These are phyloP conservation scores for Eupithecia exiguata DNA, from an alignment of 2,888 invertebrate species.

Conservation along the genomic window DNA sequence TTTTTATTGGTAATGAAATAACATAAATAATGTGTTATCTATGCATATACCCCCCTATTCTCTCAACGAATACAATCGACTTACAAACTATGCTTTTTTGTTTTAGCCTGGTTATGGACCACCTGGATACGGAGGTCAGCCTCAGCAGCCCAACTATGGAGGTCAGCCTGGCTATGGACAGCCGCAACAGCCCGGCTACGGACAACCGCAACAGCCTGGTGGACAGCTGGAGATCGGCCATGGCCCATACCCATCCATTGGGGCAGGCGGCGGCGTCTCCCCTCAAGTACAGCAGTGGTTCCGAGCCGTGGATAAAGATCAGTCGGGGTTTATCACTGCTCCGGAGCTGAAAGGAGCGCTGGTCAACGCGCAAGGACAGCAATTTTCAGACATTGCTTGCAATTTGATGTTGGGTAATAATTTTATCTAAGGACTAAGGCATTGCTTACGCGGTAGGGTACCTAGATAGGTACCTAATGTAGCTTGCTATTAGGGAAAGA, in stretches of 20 bases:
- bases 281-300: constrained; percentile 95
- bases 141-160: constrained; percentile 52
- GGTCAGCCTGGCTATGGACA: constrained; percentile 16
- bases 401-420: constrained; percentile 92
- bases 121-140: constrained; percentile 53
- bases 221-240: constrained; percentile 75
- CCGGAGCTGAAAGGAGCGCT: constrained; percentile 90
- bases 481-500: not conserved
- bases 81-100: not conserved
- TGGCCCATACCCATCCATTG: constrained; percentile 78
- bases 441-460: not conserved
- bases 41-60: not conserved
- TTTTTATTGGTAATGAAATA: too few species aligned
- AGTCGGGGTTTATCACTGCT: constrained; percentile 91
- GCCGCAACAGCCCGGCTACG: constrained; percentile 3
- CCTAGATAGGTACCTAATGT: not conserved
- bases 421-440: not conserved
- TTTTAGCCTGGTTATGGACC: constrained; percentile 37
- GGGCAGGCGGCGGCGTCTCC: constrained; percentile 80
- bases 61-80: not conserved
- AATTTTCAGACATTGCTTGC: constrained; percentile 92
- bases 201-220: constrained; percentile 27
- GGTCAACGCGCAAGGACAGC: constrained; percentile 92
- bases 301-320: constrained; percentile 90
- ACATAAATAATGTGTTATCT: too few species aligned